Conservation (phyloP, 1,140 invertebrate species). For the Carposina sasakii region DNA sequence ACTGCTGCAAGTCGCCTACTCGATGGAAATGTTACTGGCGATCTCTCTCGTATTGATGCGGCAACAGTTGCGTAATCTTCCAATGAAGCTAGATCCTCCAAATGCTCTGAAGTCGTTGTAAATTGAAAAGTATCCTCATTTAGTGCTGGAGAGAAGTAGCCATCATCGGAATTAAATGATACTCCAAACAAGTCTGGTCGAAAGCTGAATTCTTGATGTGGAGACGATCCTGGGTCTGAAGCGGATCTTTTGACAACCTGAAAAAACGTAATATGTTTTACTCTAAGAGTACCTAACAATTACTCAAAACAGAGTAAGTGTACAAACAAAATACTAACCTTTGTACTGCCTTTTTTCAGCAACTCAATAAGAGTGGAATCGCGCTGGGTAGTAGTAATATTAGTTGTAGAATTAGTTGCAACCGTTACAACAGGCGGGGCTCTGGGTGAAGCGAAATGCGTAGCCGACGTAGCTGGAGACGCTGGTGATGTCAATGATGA, state of each 20-base stretch:
- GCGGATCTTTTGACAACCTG: constrained; percentile 72
- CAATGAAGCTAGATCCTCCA: constrained; percentile 79
- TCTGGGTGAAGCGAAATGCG: constrained; percentile 72
- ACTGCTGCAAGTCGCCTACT: constrained; percentile 82
- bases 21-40: constrained; percentile 76
- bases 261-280: constrained; percentile 13
- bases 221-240: constrained; percentile 76
- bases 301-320: not conserved
- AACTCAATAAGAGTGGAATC: constrained; percentile 76
- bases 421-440: constrained; percentile 73
- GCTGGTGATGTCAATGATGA: constrained; percentile 69
- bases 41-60: constrained; percentile 72
- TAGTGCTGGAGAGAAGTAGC: constrained; percentile 81
- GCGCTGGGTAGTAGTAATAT: constrained; percentile 44
- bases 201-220: constrained; percentile 74
- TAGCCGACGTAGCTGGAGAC: constrained; percentile 45
- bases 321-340: constrained; percentile 66
- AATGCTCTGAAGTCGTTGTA: constrained; percentile 76
- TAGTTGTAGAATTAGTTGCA: constrained; percentile 35
- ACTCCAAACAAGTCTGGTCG: constrained; percentile 76
- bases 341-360: constrained; percentile 77
- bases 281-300: no score
- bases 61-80: constrained; percentile 77
- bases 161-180: constrained; percentile 78
- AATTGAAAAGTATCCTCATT: constrained; percentile 88